Conservation (phyloP, 1,140 invertebrate genomes). For the Globodera ellingtonae region DNA sequence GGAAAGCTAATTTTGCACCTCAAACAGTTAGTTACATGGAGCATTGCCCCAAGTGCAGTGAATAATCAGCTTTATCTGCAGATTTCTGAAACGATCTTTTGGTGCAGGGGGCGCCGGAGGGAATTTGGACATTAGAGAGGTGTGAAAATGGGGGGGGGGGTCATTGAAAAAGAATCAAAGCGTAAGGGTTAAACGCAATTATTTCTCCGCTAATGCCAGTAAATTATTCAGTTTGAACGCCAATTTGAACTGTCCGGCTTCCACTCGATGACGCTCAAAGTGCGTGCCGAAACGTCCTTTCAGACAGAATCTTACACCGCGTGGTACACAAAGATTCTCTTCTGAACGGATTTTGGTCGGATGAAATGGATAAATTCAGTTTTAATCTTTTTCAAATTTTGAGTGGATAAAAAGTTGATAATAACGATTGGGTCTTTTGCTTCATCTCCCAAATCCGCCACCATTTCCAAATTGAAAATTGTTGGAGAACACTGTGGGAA, state of each 20-base stretch:
- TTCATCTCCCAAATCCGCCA: not conserved
- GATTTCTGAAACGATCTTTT: conserved; percentile 59
- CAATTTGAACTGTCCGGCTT: conserved; percentile 60
- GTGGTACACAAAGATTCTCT: conserved; percentile 56
- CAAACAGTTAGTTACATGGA: conserved; percentile 44
- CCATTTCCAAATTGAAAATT: not conserved
- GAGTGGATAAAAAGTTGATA: no score
- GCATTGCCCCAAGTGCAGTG: not conserved
- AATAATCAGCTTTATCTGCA: not conserved
- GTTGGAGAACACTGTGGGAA: not conserved
- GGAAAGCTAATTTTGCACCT: conserved; percentile 63
- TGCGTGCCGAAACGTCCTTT: conserved; percentile 57
- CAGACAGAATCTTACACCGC: conserved; percentile 62
- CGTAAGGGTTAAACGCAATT: no score
- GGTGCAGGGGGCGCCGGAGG: conserved; percentile 57
- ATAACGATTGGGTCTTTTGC: no score
- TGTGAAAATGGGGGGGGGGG: conserved; percentile 2
- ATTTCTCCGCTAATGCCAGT: not conserved
- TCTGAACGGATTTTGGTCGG: conserved; percentile 5
- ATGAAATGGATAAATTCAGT: not conserved
- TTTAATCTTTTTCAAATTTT: no score
- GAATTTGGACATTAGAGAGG: conserved; percentile 60
- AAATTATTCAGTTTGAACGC: conserved; percentile 55
- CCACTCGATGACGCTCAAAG: conserved; percentile 58
- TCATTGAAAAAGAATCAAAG: no score